A percentile compares a stretch with the other conserved stretches of the same genome.
These are phyloP conservation scores for Pseudotriccus pelzelni DNA, from an alignment of 2,797 vertebrate genomes.

Conservation along the genomic window DNA sequence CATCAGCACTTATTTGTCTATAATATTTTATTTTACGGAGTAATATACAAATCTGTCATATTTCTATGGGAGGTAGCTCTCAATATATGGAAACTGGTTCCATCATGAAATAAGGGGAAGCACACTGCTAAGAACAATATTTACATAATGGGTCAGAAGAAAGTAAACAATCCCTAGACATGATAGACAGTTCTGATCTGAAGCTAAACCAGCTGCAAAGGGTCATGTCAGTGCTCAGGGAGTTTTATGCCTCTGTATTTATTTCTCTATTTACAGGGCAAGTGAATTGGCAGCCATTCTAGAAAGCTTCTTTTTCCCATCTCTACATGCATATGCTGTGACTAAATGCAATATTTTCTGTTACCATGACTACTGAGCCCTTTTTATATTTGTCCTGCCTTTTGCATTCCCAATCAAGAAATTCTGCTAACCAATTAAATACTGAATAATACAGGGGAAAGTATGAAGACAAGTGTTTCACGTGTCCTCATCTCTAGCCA, in stretches of 20 bases:
- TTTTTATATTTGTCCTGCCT: neutral
- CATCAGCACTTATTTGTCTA: neutral
- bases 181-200: neutral
- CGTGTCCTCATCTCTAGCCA: neutral
- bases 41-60: neutral
- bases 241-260: neutral
- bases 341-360: slow-evolving; percentile 34
- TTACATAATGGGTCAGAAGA: neutral
- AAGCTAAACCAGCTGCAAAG: neutral
- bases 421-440: slow-evolving; percentile 35
- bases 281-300: slow-evolving; percentile 5
- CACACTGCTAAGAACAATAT: neutral
- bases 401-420: neutral
- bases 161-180: neutral
- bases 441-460: slow-evolving; percentile 3
- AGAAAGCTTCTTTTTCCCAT: neutral
- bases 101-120: neutral
- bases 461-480: neutral
- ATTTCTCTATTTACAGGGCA: slow-evolving; percentile 20
- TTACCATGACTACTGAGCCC: slow-evolving; percentile 14
- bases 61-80: neutral
- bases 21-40: neutral
- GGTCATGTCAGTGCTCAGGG: neutral
- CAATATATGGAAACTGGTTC: neutral
- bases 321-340: neutral